Conservation (phyloP, 1,140 invertebrate species). For the Papilio aristodemus region DNA sequence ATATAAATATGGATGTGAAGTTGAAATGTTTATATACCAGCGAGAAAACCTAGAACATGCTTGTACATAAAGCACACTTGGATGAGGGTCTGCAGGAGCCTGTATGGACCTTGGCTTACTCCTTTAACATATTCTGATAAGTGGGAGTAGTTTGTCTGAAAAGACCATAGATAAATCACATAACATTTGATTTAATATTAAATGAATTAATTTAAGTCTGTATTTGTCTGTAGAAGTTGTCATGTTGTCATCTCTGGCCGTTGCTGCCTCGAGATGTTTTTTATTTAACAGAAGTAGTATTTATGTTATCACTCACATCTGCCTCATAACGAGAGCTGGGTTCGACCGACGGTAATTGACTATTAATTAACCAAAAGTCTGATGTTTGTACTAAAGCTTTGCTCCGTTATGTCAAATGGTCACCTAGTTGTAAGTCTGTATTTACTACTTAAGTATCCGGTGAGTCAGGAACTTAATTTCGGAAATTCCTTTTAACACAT, state of each 20-base stretch:
- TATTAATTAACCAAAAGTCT: slow-evolving; percentile 60
- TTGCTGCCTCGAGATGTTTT: slow-evolving; percentile 36
- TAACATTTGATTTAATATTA: too few relatives aligned
- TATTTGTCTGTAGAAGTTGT: slow-evolving; percentile 25
- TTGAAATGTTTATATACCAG: neutral
- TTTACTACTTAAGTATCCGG: slow-evolving; percentile 30
- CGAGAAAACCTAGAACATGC: neutral
- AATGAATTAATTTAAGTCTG: too few relatives aligned
- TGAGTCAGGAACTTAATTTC: slow-evolving; percentile 25
- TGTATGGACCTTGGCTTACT: neutral
- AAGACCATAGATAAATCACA: too few relatives aligned
- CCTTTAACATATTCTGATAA: neutral
- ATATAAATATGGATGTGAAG: neutral
- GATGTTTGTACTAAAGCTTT: slow-evolving; percentile 70
- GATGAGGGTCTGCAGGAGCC: neutral
- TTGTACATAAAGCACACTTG: neutral
- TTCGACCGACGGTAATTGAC: slow-evolving; percentile 40
- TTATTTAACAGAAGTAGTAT: slow-evolving; percentile 70
- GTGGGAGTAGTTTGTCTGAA: neutral
- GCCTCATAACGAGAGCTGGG: slow-evolving; percentile 45
- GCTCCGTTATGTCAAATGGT: slow-evolving; percentile 59
- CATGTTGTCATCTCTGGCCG: slow-evolving; percentile 6
- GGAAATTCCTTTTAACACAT: slow-evolving; percentile 35
- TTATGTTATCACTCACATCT: slow-evolving; percentile 61
- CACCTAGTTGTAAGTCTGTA: slow-evolving; percentile 45